Evolutionary conservation across 2,888 invertebrate species (phyloP), one percentile per base, ranked within the genome.

Genomic region (Pycnomerus fuliginosus): DNA sequence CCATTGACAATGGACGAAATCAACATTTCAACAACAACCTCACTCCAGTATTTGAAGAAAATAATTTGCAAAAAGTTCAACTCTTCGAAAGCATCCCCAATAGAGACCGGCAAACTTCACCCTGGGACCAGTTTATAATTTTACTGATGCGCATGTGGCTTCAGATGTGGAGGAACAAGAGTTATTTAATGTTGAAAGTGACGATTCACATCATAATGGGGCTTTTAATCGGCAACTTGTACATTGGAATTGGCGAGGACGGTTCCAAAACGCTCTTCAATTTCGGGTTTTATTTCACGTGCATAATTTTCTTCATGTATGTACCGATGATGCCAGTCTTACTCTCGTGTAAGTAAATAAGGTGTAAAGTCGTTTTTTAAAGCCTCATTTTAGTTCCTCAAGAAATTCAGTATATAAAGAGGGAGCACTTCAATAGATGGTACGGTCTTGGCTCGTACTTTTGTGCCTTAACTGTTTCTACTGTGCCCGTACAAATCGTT

Each of bases 351-450:
- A 75, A 84, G 87, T 78, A 53, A 31, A 23, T 14, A 29, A 16
- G n/a, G 30, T 20, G 12, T 45, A 25, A 14, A 13, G 22, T 59
- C 36, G 10, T 34, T 36, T 27, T 31, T 22, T 58, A 33, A 10
- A 30, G 29, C 10, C 14, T 38, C 14, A 54, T 78, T 79, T 16
- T 71, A 90, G 90, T 87, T 78, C 90, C 90, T 11, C 76, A 74
- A 27, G 87, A 90, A 74, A 83, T 90, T 1, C 83, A 83, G 55
- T 71, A 89, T 11, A 69, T 90, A 5, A 90, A 89, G 65, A 74
- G 88, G 31, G 90, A 91, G 64, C 84, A 90, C 60, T 90, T 90
- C 65, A 91, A 91, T 68, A 80, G 86, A 31, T 91, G 90, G 90
- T 91, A 90, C 63, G 79, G 83, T 1, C 65, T 90, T 12, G 84